phyloP scores from a whole-genome alignment of 2,113 vertebrate genomes.

The Ciconia stormi region DNA sequence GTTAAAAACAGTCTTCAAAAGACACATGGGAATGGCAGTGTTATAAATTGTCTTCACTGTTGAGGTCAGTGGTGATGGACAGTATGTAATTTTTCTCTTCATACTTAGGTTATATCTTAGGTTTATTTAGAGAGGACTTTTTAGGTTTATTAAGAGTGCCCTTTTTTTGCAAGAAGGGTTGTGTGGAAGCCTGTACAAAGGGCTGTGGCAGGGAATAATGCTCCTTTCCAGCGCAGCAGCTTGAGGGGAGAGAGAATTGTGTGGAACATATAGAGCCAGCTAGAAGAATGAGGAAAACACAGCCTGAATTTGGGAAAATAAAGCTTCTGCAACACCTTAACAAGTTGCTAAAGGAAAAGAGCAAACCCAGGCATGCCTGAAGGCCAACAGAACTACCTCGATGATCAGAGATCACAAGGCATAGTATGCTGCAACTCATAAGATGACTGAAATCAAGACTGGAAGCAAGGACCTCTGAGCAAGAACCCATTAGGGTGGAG shows the following conservation, averaged over 20 bases:
- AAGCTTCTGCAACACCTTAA: neutral
- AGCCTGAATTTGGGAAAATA: neutral
- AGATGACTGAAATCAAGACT: neutral
- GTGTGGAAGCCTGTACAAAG: neutral
- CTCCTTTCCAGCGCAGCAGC: neutral
- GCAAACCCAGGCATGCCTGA: neutral
- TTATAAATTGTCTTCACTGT: neutral
- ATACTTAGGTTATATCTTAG: neutral
- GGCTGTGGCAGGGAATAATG: neutral
- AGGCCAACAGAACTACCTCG: neutral
- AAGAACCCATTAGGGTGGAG: neutral
- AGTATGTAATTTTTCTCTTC: neutral
- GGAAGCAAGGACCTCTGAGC: neutral
- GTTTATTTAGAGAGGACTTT: neutral
- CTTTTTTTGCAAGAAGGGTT: neutral
- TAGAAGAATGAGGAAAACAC: neutral
- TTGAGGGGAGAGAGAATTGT: neutral
- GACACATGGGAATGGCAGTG: neutral
- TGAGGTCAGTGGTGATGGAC: neutral
- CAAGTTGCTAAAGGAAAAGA: neutral
- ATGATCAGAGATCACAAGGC: neutral
- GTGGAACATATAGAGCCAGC: neutral
- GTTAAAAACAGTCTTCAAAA: neutral
- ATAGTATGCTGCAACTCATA: neutral
- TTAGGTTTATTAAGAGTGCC: rapidly evolving